phyloP scores from a whole-genome alignment of 2,113 vertebrate genomes.

The Apodemus speciosus region DNA sequence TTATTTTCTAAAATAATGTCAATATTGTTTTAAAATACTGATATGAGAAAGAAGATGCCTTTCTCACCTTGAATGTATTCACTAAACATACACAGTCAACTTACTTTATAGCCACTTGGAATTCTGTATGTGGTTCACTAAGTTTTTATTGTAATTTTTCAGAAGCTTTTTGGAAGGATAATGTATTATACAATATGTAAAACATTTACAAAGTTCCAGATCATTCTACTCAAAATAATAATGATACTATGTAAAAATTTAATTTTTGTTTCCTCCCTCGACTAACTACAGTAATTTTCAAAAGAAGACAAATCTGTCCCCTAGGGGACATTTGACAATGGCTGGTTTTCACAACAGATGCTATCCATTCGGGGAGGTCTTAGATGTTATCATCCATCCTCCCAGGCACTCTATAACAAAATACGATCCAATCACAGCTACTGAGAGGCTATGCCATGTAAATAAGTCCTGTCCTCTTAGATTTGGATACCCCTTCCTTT shows the following conservation, averaged over 20 bases:
- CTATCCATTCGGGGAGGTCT: background rate
- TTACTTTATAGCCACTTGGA: background rate
- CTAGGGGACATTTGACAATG: background rate
- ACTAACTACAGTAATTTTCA: background rate
- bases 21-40: background rate
- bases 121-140: background rate
- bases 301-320: background rate
- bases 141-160: background rate
- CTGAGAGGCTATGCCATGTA: background rate
- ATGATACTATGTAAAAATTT: background rate
- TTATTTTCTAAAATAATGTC: slow-evolving; percentile 4
- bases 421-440: background rate
- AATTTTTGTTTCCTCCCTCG: background rate
- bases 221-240: background rate
- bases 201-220: background rate
- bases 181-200: background rate
- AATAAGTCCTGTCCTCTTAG: background rate
- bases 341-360: background rate
- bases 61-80: background rate
- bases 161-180: background rate
- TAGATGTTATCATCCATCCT: background rate
- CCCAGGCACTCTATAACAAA: background rate
- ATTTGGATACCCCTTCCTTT: background rate
- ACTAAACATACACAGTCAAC: background rate
- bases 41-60: background rate